Evolutionary conservation across 2,797 vertebrate genomes (phyloP).

Genomic region (Enteromius argenteus): DNA sequence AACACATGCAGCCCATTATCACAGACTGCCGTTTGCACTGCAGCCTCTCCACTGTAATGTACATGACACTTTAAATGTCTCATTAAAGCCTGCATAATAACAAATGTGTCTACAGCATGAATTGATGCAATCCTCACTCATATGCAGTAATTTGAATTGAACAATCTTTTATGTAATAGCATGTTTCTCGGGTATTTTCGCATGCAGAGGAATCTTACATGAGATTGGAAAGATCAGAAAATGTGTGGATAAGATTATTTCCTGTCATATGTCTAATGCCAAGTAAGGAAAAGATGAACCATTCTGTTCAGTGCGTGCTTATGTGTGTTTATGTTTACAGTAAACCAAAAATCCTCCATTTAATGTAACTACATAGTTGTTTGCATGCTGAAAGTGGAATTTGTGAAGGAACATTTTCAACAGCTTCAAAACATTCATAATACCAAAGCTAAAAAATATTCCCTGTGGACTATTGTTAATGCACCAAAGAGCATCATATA

Average conservation of each 20-base stretch:
- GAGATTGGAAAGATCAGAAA: neutral
- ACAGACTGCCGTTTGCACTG: neutral
- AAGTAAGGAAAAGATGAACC: neutral
- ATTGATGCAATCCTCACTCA: constrained; percentile 24
- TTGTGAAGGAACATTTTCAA: neutral
- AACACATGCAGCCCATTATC: constrained; percentile 11
- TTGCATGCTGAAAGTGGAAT: neutral
- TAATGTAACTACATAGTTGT: neutral
- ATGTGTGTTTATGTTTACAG: neutral
- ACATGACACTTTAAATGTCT: constrained; percentile 17
- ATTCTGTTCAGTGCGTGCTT: neutral
- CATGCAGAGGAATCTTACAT: neutral
- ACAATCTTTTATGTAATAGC: neutral
- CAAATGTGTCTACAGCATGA: neutral
- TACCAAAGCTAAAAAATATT: neutral
- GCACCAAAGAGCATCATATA: constrained; percentile 17
- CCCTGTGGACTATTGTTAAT: constrained; percentile 22
- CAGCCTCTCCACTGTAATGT: neutral
- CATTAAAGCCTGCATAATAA: constrained; percentile 16
- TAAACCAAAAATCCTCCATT: neutral
- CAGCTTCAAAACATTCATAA: constrained; percentile 22
- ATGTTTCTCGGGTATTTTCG: neutral
- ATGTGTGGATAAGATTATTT: neutral
- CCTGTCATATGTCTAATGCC: neutral
- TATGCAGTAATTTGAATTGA: neutral